Evolutionary conservation across 2,797 vertebrate genomes (phyloP), one percentile per base, ranked within the genome.

Genomic region (Crenuchus spilurus): DNA sequence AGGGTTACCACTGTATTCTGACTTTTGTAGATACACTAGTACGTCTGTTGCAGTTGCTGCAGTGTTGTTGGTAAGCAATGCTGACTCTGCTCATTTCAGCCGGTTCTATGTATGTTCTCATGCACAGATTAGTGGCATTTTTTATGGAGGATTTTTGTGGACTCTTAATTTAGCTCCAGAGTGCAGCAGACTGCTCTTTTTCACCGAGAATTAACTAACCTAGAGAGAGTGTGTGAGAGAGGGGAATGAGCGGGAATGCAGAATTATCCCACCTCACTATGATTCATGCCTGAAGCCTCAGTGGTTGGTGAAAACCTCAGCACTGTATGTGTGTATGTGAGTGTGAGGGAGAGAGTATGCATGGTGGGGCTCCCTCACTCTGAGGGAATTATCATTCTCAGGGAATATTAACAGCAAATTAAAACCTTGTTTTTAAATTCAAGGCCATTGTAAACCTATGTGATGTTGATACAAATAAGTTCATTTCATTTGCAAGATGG

Each of bases 231-330:
- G 31, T 13, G n/a, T 37, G 64, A 52, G 35, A 54, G 49, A 42
- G 24, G 22, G n/a, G 20, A 55, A 39, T 30, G 14, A 33, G 18
- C 11, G 20, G 10, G 31, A 55, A 54, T 78, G 71, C 75, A 58
- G 86, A 82, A 73, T 75, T 35, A 67, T 42, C 62, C 87, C 87
- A 85, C 81, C 58, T 85, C 72, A 83, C 69, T 86, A 83, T 84
- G 87, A 88, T 86, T 85, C 83, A 89, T 83, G 82, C 89, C 78
- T 85, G 82, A 66, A 67, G 77, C 64, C 85, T 88, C 78, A 88
- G 84, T 85, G 80, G 80, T 81, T 46, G 85, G 75, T 83, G 84
- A 70, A 84, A 86, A 30, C 77, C 80, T 86, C 79, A 41, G 49
- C 16, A 26, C 44, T 44, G 33, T 63, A 26, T 41, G 18, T 39